A percentile compares a stretch with the other conserved stretches of the same genome.
Evolutionary conservation across 2,888 invertebrate species (phyloP).

Genomic region (Metallyticus violacea): DNA sequence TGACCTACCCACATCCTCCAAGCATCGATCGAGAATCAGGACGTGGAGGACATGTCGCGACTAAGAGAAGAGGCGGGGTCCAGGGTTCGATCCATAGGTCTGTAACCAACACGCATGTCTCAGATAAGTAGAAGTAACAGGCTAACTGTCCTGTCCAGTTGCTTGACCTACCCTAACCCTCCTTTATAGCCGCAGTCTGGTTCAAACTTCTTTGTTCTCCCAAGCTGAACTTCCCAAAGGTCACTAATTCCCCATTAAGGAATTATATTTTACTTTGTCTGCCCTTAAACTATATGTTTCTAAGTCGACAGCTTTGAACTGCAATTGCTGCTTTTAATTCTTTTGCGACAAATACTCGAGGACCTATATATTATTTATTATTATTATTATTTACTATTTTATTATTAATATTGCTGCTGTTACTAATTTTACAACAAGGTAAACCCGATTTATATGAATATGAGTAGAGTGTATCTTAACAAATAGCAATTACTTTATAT

Average conservation of each 20-base stretch:
- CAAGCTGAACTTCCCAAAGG: background rate
- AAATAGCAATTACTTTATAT: no score
- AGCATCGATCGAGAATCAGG: background rate
- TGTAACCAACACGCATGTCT: background rate
- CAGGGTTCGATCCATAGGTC: background rate
- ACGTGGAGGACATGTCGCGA: background rate
- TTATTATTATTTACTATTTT: no score
- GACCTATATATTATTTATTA: no score
- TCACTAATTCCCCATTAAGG: background rate
- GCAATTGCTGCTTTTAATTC: no score
- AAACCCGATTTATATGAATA: no score
- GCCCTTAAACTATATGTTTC: no score
- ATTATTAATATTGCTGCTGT: no score
- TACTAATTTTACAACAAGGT: no score
- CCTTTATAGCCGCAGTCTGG: background rate
- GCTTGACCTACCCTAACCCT: background rate
- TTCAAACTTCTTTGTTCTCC: background rate
- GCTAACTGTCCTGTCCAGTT: background rate
- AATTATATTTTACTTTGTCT: no score
- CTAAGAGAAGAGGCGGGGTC: background rate
- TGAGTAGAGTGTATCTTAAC: no score
- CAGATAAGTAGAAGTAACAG: background rate
- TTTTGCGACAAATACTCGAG: no score
- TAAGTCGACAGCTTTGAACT: no score
- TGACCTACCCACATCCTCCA: background rate